These are phyloP conservation scores for Falco biarmicus DNA, from an alignment of 2,797 vertebrate species.

Conservation along the genomic window DNA sequence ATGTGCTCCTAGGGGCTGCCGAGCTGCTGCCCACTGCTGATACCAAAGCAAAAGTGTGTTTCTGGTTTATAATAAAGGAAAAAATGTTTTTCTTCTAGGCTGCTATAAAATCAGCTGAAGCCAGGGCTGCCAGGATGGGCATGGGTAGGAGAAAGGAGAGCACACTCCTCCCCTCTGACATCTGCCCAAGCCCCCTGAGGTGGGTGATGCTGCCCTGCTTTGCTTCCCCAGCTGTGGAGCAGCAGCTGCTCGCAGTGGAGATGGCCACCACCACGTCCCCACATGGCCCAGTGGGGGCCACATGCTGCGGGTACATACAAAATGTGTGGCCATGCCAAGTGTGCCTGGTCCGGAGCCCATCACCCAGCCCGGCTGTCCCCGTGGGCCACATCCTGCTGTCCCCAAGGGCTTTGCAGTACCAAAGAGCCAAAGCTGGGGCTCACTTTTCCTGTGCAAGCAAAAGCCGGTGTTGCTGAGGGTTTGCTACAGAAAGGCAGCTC, in stretches of 20 bases:
- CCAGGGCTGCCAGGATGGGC: not conserved
- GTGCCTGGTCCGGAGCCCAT: not conserved
- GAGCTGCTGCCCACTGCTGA: not conserved
- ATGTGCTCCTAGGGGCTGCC: fast-evolving
- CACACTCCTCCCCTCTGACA: not conserved
- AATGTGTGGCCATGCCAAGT: not conserved
- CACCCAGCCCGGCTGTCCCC: too few relatives aligned
- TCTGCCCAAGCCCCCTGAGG: not conserved
- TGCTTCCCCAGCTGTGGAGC: not conserved
- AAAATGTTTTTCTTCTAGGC: not conserved
- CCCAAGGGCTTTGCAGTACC: fast-evolving
- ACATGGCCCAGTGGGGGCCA: not conserved
- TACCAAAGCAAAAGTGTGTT: not conserved
- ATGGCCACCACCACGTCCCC: not conserved
- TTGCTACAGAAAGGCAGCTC: not conserved
- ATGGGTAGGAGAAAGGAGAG: not conserved
- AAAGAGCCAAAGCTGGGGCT: not conserved
- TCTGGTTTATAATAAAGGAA: not conserved
- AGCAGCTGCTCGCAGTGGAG: not conserved
- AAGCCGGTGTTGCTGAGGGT: fast-evolving
- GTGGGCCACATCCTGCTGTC: not conserved
- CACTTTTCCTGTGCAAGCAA: fast-evolving
- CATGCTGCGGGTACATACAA: fast-evolving
- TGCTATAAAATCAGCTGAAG: not conserved
- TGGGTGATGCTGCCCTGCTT: not conserved